Percentiles rank a stretch among this genome's conserved stretches.
Evolutionary conservation across 2,113 vertebrate species (phyloP).

Genomic region (Mustela nigripes): DNA sequence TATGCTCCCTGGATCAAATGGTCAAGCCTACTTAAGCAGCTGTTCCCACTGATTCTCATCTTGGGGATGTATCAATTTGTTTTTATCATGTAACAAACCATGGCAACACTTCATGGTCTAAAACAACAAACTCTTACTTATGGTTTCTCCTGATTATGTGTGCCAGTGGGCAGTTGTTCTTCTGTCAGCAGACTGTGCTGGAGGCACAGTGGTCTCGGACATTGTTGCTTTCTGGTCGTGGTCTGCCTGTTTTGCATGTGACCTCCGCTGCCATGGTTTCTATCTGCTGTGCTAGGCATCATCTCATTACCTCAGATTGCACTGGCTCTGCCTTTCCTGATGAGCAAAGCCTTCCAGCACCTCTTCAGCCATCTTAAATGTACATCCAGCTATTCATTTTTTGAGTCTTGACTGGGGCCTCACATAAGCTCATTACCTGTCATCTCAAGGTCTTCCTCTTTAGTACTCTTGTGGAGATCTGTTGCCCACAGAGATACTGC

Average conservation of each 20-base stretch:
- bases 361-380: background rate
- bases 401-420: background rate
- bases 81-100: background rate
- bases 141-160: background rate
- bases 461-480: background rate
- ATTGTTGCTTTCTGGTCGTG: background rate
- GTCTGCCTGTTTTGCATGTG: background rate
- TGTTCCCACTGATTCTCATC: background rate
- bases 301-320: background rate
- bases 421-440: background rate
- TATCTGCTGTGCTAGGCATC: background rate
- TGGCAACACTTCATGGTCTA: background rate
- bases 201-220: background rate
- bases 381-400: background rate
- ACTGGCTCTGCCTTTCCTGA: background rate
- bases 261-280: background rate
- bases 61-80: background rate
- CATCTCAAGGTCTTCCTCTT: background rate
- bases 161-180: background rate
- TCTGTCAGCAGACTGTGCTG: background rate
- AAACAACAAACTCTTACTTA: background rate
- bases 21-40: background rate
- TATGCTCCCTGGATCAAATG: background rate
- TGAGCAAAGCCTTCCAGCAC: background rate
- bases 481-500: background rate